These are phyloP conservation scores for Acanthis flammea DNA, from an alignment of 2,797 vertebrate genomes.

Conservation along the genomic window DNA sequence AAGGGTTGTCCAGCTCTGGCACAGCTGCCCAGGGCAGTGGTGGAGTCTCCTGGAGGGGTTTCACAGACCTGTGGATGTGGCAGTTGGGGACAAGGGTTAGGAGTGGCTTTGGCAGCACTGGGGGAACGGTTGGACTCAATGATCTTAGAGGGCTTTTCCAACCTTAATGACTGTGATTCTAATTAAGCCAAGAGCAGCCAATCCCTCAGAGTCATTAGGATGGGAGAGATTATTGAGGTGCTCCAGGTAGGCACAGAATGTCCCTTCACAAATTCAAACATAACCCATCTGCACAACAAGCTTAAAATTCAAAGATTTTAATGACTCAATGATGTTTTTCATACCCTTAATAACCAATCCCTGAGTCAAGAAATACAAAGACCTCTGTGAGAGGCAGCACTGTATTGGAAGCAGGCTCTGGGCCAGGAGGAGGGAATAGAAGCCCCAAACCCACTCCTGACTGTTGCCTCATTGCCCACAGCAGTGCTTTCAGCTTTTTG, in stretches of 20 bases:
- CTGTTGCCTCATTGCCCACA: background rate
- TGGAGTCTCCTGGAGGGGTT: background rate
- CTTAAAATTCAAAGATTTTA: slow-evolving; percentile 6
- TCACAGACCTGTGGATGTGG: background rate
- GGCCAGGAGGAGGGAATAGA: background rate
- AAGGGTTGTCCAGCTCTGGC: background rate
- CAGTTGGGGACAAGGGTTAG: background rate
- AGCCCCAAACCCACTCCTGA: background rate
- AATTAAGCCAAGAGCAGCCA: background rate
- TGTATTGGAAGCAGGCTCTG: background rate
- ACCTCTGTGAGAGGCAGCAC: background rate
- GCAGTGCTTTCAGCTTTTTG: background rate
- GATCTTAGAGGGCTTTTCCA: background rate
- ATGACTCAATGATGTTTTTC: background rate
- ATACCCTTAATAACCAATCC: background rate
- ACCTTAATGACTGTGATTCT: background rate
- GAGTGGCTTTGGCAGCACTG: background rate
- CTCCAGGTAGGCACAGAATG: background rate
- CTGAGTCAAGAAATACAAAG: background rate
- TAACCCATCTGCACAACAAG: background rate
- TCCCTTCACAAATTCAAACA: background rate
- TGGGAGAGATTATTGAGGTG: background rate
- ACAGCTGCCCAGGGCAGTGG: background rate
- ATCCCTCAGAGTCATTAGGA: background rate
- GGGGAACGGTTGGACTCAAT: background rate